Evolutionary conservation across 2,888 invertebrate species (phyloP), one percentile per base, ranked within the genome.

Genomic region (Ormia ochracea): DNA sequence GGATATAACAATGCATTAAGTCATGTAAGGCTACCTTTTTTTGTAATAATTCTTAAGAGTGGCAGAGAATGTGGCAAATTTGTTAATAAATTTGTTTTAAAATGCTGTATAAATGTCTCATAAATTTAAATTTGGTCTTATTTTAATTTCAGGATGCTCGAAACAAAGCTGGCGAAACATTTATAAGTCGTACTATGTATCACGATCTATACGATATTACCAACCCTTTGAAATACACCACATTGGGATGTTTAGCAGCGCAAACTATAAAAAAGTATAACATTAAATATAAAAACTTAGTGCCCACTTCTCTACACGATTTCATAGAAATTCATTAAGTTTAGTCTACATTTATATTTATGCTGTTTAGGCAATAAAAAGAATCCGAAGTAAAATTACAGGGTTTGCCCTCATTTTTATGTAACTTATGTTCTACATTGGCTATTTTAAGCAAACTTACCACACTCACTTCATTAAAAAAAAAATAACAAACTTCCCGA

Each of bases 181-280:
- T 96, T 84, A 93, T 93, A 83, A 92, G 92, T 82, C 90, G 96
- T 82, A 90, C 95, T 69, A 91, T 92, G 63, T 91, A 92, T 65
- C 94, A 94, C 85, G 91, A 90, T 81, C 90, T 94, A 66, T 91
- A 92, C 82, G 90, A 94, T 84, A 91, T 94, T 82, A 92, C 95
- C 50, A 95, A 95, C 90, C 94, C 94, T 6, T 91, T 96, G 56
- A 93, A 93, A 82, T 95, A 95, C 89, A 94, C 95, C 52, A 93
- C 94, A 77, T 92, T 98, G 83, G 94, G 95, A 86, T 98, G 98
- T 89, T 92, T 96, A 76, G 96, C 97, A 12, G 96, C 98, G 10
- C 92, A 94, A 82, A 93, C 94, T 4, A 94, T 98, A 70, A 93
- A 93, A 87, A 92, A 93, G 88, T 93, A 94, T 88, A 90, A 91